A percentile compares a stretch with the other conserved stretches of the same genome.
phyloP scores from a whole-genome alignment of 2,888 invertebrate genomes.

The Cabera pusaria region DNA sequence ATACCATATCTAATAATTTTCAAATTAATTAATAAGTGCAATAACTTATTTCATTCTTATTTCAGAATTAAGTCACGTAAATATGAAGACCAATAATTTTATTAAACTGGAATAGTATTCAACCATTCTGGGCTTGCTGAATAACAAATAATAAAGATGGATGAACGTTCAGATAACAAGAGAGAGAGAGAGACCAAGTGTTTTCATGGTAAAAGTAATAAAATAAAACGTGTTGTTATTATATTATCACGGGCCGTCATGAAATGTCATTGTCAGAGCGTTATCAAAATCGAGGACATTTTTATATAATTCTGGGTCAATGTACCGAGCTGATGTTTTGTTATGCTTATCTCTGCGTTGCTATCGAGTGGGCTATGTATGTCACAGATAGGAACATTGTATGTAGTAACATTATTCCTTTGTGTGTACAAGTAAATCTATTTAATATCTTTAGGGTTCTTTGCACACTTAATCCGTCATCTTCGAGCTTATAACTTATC shows the following conservation, averaged over 20 bases:
- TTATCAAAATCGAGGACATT: conserved; percentile 76
- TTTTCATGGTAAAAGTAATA: conserved; percentile 23
- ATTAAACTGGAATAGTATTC: no score
- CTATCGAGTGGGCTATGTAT: conserved; percentile 73
- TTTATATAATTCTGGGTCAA: conserved; percentile 83
- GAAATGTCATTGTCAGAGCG: conserved; percentile 77
- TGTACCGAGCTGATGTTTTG: conserved; percentile 69
- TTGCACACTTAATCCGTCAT: conserved; percentile 15
- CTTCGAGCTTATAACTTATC: conserved; percentile 4
- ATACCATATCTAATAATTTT: no score
- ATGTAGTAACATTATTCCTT: conserved; percentile 51
- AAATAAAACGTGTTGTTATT: conserved; percentile 34
- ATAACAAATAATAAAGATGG: no score
- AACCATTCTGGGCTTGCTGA: no score
- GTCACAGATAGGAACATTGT: conserved; percentile 66
- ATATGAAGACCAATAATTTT: no score
- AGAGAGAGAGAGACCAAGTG: conserved; percentile 15
- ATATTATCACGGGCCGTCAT: conserved; percentile 51
- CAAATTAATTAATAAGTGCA: no score
- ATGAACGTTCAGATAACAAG: no score
- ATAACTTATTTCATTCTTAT: no score
- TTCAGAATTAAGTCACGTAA: no score
- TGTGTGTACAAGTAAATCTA: conserved; percentile 56
- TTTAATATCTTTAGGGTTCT: conserved; percentile 34
- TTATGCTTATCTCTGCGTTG: conserved; percentile 68